Evolutionary conservation across 2,888 invertebrate genomes (phyloP), one percentile per base, ranked within the genome.

Genomic region (Drosophila antonietae): DNA sequence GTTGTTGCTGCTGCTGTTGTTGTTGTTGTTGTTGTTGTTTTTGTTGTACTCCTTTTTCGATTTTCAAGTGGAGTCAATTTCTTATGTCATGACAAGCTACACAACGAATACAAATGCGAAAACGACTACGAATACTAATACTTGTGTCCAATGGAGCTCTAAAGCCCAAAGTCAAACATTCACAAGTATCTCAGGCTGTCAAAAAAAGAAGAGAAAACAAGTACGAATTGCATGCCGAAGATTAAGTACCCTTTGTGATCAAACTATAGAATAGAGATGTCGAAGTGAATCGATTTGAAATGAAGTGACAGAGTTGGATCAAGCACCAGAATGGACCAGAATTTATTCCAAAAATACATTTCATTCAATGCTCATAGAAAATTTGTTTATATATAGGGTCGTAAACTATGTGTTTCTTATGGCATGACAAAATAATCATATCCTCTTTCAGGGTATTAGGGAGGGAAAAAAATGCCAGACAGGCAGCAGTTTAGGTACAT

Each of bases 21-120:
- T 81, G 76, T 68, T 53, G 39, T 3, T 68, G 70, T 58, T 73
- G 75, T 41, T 53, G 39, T 4, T 68, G 70, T 58, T 73, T 74
- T 41, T 65, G 74, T 41, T 78, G 88, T 83, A 85, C 88, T 89
- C 85, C 81, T 87, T 87, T 85, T 85, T 80, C 82, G 84, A 89
- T 78, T 80, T 89, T 87, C 83, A 90, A 87, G 90, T 90, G 86
- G 88, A 87, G 90, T 87, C 86, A 88, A 87, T 87, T 87, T 87
- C 88, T 83, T 87, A 86, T 88, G 88, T 83, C 86, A 85, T 89
- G 89, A 80, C 85, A 84, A 81, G 71, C 75, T 61, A 68, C 68
- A 79, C 80, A 79, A 74, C 76, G 79, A 74, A 74, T 68, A 60
- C 73, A 52, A 67, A 72, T 57, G 49, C 64, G 61, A 68, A 65